Percentiles rank a stretch among this genome's conserved stretches.
These are phyloP conservation scores for Mormoops blainvillei DNA, from an alignment of 2,113 vertebrate species.

Conservation along the genomic window DNA sequence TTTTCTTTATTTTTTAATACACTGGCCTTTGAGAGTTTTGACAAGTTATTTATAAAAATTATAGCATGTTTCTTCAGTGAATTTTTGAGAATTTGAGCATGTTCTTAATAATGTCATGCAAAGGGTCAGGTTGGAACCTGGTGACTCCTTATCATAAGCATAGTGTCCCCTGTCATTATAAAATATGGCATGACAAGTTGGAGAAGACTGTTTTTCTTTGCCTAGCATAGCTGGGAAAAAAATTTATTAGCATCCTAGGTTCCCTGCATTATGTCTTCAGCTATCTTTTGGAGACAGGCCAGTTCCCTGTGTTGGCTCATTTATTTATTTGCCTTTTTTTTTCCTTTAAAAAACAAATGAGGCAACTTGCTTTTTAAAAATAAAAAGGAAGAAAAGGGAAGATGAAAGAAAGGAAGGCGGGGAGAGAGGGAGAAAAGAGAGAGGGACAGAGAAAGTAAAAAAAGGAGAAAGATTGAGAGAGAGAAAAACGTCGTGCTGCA, in stretches of 20 bases:
- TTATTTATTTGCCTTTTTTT: slow-evolving; percentile 9
- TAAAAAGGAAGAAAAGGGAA: no score
- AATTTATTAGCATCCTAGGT: background rate
- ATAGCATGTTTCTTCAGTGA: background rate
- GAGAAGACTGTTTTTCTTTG: background rate
- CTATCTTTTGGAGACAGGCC: background rate
- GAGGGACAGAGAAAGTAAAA: background rate
- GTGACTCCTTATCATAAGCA: background rate
- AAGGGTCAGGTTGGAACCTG: background rate
- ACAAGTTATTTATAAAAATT: background rate
- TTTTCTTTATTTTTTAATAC: background rate
- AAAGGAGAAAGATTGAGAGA: background rate
- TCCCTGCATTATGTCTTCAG: background rate
- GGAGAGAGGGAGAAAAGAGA: fast-evolving
- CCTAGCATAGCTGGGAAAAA: background rate
- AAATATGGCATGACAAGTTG: background rate
- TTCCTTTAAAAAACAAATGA: background rate
- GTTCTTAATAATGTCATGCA: background rate
- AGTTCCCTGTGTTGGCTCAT: background rate
- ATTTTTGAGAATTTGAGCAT: background rate
- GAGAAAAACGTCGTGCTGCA: background rate
- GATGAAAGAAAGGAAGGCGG: fast-evolving
- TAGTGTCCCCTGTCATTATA: background rate
- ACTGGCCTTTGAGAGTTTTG: background rate
- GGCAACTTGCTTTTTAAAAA: background rate